Conservation (phyloP, 2,888 invertebrate genomes). For the Drosophila lutescens region DNA sequence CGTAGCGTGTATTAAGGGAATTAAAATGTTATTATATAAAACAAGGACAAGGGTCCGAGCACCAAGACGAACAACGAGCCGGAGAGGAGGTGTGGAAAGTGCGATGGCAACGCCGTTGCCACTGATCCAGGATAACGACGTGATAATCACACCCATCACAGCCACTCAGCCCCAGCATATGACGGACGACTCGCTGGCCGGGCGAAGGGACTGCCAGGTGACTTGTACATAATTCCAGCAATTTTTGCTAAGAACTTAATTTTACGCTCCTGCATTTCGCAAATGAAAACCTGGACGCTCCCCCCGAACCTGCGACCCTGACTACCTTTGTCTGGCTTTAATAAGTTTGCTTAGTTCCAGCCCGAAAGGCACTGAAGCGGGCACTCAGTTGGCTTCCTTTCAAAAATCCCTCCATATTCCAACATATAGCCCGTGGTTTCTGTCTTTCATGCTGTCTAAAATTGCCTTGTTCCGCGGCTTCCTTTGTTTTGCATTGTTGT, state of each 20-base stretch:
- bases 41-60: constrained; percentile 38
- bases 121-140: constrained; percentile 77
- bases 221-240: constrained; percentile 56
- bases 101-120: constrained; percentile 43
- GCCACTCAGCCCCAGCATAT: constrained; percentile 52
- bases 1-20: constrained; percentile 79
- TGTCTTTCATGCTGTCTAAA: constrained; percentile 36
- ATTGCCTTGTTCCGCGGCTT: constrained; percentile 23
- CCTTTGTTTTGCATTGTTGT: constrained; percentile 26
- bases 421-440: constrained; percentile 3
- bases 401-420: constrained; percentile 8
- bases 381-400: constrained; percentile 32
- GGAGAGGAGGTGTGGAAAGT: constrained; percentile 1
- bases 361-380: constrained; percentile 38
- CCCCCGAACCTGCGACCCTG: constrained; percentile 3
- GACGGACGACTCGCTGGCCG: constrained; percentile 39
- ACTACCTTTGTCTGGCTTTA: constrained; percentile 36
- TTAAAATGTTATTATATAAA: constrained; percentile 77
- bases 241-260: constrained; percentile 63
- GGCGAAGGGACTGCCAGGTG: constrained; percentile 58
- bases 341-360: constrained; percentile 42
- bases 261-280: constrained; percentile 71
- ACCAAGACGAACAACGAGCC: neutral
- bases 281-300: constrained; percentile 37
- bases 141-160: constrained; percentile 72